These are phyloP conservation scores for Pyrrhosoma nymphula DNA, from an alignment of 2,888 invertebrate species.

Conservation along the genomic window DNA sequence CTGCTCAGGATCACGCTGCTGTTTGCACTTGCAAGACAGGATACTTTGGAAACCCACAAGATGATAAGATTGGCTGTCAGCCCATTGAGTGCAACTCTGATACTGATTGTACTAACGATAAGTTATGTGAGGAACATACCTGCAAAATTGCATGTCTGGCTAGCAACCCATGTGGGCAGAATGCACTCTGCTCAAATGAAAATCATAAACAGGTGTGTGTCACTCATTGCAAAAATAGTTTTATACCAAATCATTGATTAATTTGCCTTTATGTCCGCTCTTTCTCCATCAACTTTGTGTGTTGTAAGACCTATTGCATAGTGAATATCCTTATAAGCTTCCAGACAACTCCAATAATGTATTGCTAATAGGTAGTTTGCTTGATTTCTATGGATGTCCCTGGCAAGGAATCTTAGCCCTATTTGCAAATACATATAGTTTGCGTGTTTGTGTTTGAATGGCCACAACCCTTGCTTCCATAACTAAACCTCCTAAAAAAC, in stretches of 20 bases:
- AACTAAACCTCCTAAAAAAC: too few relatives aligned
- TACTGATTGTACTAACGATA: slow-evolving; percentile 88
- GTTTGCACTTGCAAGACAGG: slow-evolving; percentile 89
- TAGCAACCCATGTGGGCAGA: slow-evolving; percentile 90
- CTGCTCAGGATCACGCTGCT: slow-evolving; percentile 85
- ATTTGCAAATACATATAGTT: too few relatives aligned
- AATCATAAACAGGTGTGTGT: slow-evolving; percentile 84
- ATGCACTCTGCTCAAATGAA: slow-evolving; percentile 92
- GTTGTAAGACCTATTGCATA: too few relatives aligned
- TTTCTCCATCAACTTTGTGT: too few relatives aligned
- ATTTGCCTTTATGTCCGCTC: neutral
- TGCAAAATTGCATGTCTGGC: slow-evolving; percentile 93
- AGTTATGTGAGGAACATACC: slow-evolving; percentile 89
- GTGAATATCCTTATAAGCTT: too few relatives aligned
- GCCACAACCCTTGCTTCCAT: too few relatives aligned
- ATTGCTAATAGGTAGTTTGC: too few relatives aligned
- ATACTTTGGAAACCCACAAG: slow-evolving; percentile 86
- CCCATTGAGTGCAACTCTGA: slow-evolving; percentile 87
- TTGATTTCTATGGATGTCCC: too few relatives aligned
- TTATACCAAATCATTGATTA: neutral
- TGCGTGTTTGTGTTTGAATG: too few relatives aligned
- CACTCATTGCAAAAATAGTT: neutral
- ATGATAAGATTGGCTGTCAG: slow-evolving; percentile 89
- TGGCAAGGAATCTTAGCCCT: too few relatives aligned
- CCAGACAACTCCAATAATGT: too few relatives aligned